Conservation (phyloP, 2,888 invertebrate genomes). For the Watsonalla binaria region DNA sequence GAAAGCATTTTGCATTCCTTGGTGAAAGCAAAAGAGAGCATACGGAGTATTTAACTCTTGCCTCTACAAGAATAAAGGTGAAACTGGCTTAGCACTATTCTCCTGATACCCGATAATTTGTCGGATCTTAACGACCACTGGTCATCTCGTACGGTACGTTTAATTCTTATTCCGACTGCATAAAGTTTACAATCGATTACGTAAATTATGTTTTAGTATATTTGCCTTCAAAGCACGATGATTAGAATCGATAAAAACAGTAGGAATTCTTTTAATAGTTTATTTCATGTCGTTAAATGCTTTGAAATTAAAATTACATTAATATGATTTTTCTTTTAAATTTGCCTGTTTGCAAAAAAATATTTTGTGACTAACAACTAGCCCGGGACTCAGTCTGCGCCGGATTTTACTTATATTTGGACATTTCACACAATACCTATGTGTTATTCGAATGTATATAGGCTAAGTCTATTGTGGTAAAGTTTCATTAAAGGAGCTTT, state of each 20-base stretch:
- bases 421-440: too few species aligned
- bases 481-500: too few species aligned
- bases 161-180: constrained; percentile 18
- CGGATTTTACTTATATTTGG: too few species aligned
- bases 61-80: constrained; percentile 3
- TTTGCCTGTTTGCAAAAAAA: too few species aligned
- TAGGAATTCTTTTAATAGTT: background rate
- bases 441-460: too few species aligned
- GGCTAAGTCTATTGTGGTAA: too few species aligned
- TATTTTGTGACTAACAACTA: too few species aligned
- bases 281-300: background rate
- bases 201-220: constrained; percentile 14
- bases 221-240: constrained; percentile 4
- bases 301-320: background rate
- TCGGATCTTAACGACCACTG: constrained; percentile 9
- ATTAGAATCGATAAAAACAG: constrained; percentile 5
- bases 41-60: constrained; percentile 7
- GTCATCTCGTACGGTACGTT: constrained; percentile 16
- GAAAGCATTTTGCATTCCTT: constrained; percentile 37
- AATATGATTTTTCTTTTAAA: too few species aligned
- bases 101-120: background rate
- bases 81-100: constrained; percentile 7
- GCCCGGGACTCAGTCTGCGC: too few species aligned
- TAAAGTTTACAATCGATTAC: constrained; percentile 20
- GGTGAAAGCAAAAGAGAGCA: constrained; percentile 47